Base-by-base conservation (phyloP, 37 sponge, comb jelly and placozoan species). In the Axinella damicornis region DNA sequence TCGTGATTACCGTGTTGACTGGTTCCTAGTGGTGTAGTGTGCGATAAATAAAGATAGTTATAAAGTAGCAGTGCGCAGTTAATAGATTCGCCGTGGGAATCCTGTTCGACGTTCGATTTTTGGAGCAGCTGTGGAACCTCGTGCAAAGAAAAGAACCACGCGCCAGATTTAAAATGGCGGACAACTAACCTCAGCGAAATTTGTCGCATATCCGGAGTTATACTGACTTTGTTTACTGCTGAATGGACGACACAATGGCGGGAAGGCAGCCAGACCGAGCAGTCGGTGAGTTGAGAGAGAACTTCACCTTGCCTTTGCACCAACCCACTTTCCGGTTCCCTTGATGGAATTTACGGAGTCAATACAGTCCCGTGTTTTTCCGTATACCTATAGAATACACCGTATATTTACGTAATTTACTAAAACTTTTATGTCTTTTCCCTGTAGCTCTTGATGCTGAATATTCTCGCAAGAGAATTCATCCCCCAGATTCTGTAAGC, bases 31-130 rank as follows among this genome's bases (percentile, higher is more conserved):
- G 62, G 25, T 67, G 28, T 16, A 74, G 75, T 74, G 80, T 19
- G 80, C 67, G 33, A 81, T 46, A 70, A 74, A 57, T 74, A 67
- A 67, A 67, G 34, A 46, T 46, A 46, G 46, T 9, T 46, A 46
- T 4, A 46, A 46, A 46, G 46, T 46, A 46, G 4, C 46, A 9
- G 9, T 46, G 46, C 46, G 46, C 9, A 46, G 46, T 46, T 9
- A 46, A 9, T 46, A 46, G 46, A 4, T 46, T 46, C 4, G 46
- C 46, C 9, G 6, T 46, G 9, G 9, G 6, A 12, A 46, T 46
- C 4, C 46, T 46, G 4, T 46, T 46, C 9, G 4, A 46, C 46
- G 46, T 4, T 12, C 4, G 46, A 46, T 46, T 46, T 46, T 9
- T n/a, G n/a, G n/a, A n/a, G 46, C 4, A 46, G 46, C 46, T 12